Evolutionary conservation across 2,888 invertebrate genomes (phyloP).

Genomic region (Dolichomitus sp.): DNA sequence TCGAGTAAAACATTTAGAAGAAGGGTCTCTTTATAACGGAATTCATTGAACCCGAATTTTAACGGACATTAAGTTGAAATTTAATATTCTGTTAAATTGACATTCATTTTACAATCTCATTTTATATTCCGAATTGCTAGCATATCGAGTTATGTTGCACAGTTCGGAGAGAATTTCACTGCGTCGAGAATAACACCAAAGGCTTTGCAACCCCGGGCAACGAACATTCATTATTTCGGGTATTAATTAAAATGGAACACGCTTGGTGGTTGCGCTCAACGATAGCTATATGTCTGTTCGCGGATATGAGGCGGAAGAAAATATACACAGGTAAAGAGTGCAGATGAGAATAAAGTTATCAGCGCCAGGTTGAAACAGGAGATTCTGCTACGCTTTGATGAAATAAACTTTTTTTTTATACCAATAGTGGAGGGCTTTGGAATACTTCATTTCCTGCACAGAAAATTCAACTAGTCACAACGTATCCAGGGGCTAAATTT

Average conservation of each 20-base stretch:
- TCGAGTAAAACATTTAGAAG: background rate
- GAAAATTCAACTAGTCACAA: background rate
- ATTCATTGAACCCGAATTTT: background rate
- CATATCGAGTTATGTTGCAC: background rate
- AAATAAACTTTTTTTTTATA: background rate
- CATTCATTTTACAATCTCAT: background rate
- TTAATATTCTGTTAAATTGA: background rate
- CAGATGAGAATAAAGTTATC: background rate
- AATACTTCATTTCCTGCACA: background rate
- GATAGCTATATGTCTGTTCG: background rate
- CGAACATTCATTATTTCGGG: conserved; percentile 14
- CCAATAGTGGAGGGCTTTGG: background rate
- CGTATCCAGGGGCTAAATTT: background rate
- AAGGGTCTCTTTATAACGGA: background rate
- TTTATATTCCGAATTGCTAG: background rate
- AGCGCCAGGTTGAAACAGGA: background rate
- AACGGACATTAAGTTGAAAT: background rate
- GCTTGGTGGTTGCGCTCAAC: background rate
- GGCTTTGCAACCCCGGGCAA: background rate
- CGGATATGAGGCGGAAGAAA: background rate
- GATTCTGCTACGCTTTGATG: conserved; percentile 1
- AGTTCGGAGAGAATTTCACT: background rate
- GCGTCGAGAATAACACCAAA: background rate
- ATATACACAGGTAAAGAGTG: background rate
- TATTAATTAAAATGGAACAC: conserved; percentile 1